Base-by-base conservation (phyloP, 2,888 invertebrate species). In the Erynnis tages region DNA sequence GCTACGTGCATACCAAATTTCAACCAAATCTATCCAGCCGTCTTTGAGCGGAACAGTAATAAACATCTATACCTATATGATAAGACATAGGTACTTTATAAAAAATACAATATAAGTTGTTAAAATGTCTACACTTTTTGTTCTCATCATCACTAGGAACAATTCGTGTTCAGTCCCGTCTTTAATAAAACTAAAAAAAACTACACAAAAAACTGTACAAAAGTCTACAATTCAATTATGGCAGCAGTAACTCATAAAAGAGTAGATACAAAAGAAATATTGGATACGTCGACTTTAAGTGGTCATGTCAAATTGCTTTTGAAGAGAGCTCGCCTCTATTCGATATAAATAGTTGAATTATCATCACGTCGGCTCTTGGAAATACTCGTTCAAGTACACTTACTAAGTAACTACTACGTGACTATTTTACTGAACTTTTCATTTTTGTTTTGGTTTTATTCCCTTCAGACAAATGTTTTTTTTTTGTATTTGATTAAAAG, bases 261-360 rank as follows among this genome's bases (percentile, higher is more conserved):
- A 30, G 30, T 30, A 2, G 10, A 10, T 30, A 37, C 5, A n/a
- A 4, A 40, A 40, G 23, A 40, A 25, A 25, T 19, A 37, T 40
- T 27, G 40, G 16, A 10, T 30, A 11, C 11, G 30, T 30, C 30
- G 6, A 21, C 21, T 4, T 21, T 19, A 25, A 40, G 40, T 25
- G 38, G 23, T 38, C 13, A 40, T 25, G 40, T 40, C 25, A 40
- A 14, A 25, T 25, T 40, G 25, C 6, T 40, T n/a, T 40, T 30
- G 30, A 30, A 3, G 4, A 7, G 4, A 14, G 4, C 8, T 14
- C 16, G 14, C 17, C 25, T 13, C 40, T 25, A 25, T 14, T 25
- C 14, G 8, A 40, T n/a, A n/a, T n/a, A 40, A 23, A 40, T 40
- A 40, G 60, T 60, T 54, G 61, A 58, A 57, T 57, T 56, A 35